Evolutionary conservation across 2,888 invertebrate species (phyloP).

Genomic region (Cinara cedri): DNA sequence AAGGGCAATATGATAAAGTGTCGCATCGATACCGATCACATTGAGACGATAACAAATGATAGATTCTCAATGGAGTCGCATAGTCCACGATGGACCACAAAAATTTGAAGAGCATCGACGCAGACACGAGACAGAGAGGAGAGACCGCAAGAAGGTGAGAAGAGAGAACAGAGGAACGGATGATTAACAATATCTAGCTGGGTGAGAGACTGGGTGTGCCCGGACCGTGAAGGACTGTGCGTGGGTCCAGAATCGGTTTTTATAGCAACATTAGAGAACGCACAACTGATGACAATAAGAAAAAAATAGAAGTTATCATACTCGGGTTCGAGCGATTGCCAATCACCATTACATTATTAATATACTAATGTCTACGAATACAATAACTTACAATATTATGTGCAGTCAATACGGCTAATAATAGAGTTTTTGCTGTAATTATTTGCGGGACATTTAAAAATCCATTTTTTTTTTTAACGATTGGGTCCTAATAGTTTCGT

Average conservation of each 20-base stretch:
- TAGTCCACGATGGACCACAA: neutral
- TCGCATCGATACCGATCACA: neutral
- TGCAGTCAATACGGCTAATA: no score
- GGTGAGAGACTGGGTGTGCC: neutral
- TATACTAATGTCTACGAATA: no score
- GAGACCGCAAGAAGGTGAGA: neutral
- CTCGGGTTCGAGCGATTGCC: no score
- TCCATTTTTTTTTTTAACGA: no score
- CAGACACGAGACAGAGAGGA: neutral
- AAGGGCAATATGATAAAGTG: neutral
- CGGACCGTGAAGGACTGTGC: neutral
- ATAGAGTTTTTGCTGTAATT: no score
- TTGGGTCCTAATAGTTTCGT: no score
- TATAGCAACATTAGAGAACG: neutral
- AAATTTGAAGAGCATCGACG: neutral
- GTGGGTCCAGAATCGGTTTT: neutral
- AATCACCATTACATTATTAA: no score
- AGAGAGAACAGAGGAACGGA: neutral
- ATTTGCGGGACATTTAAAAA: no score
- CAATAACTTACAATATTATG: no score
- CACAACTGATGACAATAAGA: neutral
- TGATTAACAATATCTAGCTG: neutral
- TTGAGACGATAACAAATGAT: neutral
- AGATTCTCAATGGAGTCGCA: neutral
- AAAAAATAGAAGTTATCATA: neutral